Evolutionary conservation across 2,113 vertebrate species (phyloP).

Genomic region (Pan paniscus): DNA sequence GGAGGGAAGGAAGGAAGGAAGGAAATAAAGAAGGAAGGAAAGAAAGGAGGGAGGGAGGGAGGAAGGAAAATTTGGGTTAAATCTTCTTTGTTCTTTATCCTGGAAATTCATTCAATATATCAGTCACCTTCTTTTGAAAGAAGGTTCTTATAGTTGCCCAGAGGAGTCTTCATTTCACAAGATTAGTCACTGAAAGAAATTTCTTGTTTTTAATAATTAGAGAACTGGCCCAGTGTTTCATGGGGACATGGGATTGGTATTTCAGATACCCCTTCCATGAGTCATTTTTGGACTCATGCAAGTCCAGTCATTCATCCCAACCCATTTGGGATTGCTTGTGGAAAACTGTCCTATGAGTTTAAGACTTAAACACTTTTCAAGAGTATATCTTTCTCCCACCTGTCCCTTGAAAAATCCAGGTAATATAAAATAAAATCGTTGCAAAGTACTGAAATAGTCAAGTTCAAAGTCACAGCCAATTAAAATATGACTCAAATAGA

Average conservation of each 20-base stretch:
- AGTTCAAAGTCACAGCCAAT: slow-evolving; percentile 28
- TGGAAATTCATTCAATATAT: neutral
- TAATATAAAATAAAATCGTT: neutral
- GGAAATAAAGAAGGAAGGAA: accelerated
- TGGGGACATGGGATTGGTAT: neutral
- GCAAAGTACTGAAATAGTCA: neutral
- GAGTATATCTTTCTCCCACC: neutral
- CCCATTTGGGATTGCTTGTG: neutral
- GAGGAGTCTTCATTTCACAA: neutral
- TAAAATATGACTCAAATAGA: neutral
- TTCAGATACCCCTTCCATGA: neutral
- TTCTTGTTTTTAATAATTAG: neutral
- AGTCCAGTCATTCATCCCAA: neutral
- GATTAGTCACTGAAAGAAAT: neutral
- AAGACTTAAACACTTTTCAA: neutral
- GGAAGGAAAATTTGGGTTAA: neutral
- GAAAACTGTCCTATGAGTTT: neutral
- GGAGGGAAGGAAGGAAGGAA: neutral
- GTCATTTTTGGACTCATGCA: neutral
- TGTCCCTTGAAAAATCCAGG: neutral
- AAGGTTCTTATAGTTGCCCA: neutral
- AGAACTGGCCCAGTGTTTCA: neutral
- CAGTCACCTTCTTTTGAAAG: neutral
- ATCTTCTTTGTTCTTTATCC: neutral
- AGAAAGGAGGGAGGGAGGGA: accelerated